A percentile compares a stretch with the other conserved stretches of the same genome.
Evolutionary conservation across 2,888 invertebrate genomes (phyloP).

Genomic region (Eristalinus aeneus): DNA sequence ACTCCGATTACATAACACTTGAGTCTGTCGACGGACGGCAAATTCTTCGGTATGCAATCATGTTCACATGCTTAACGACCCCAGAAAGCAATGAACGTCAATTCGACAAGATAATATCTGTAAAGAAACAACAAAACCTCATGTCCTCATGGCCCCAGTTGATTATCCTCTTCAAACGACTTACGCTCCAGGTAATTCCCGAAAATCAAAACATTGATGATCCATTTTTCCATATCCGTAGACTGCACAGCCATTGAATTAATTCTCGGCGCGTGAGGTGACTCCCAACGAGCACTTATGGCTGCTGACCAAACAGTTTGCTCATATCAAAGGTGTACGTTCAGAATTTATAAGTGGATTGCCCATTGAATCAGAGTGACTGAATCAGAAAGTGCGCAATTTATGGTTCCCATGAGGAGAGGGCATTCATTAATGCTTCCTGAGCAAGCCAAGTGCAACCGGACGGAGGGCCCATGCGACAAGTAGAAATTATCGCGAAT

Average conservation of each 20-base stretch:
- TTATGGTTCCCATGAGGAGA: not conserved
- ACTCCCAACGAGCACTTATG: not conserved
- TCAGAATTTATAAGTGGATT: not conserved
- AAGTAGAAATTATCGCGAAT: not conserved
- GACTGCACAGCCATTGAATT: not conserved
- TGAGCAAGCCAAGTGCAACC: not conserved
- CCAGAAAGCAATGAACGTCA: not conserved
- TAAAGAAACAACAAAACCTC: not conserved
- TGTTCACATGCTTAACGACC: not conserved
- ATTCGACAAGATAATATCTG: not conserved
- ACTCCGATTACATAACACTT: not conserved
- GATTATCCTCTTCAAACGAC: not conserved
- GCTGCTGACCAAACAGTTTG: not conserved
- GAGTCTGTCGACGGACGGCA: not conserved
- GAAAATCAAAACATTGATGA: conserved; percentile 5
- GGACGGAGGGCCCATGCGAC: not conserved
- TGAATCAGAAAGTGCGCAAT: not conserved
- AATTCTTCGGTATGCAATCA: not conserved
- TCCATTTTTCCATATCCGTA: conserved; percentile 11
- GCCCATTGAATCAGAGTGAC: not conserved
- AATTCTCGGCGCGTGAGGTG: not conserved
- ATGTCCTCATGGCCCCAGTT: not conserved
- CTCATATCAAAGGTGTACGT: not conserved
- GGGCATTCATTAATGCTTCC: not conserved
- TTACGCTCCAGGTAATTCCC: not conserved